A percentile compares a stretch with the other conserved stretches of the same genome.
These are phyloP conservation scores for Pteronotus mesoamericanus DNA, from an alignment of 2,797 vertebrate species.

Conservation along the genomic window DNA sequence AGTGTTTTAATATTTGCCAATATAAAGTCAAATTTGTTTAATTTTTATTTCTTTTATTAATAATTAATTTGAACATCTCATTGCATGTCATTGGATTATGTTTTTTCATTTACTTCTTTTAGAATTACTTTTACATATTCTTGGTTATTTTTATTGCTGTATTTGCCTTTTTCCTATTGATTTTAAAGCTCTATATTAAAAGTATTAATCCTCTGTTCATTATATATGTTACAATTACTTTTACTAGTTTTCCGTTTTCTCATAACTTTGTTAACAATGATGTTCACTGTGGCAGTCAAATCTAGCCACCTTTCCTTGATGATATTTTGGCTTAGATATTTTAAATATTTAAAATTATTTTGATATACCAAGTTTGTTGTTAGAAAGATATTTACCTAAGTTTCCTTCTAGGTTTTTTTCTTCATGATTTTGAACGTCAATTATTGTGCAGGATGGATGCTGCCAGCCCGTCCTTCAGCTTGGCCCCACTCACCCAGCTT, in stretches of 20 bases:
- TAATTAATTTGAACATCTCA: slow-evolving; percentile 3
- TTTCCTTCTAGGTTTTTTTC: not conserved
- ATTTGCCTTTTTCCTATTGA: slow-evolving; percentile 15
- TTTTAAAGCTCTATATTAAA: slow-evolving; percentile 37
- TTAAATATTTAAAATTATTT: slow-evolving; percentile 18
- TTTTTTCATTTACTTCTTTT: slow-evolving; percentile 25
- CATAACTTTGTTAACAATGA: not conserved
- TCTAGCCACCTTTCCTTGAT: not conserved
- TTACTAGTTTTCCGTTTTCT: not conserved
- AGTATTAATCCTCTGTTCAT: not conserved
- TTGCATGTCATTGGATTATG: not conserved
- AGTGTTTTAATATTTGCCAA: slow-evolving; percentile 52
- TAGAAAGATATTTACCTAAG: not conserved
- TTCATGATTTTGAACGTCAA: not conserved
- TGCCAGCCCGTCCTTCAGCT: not conserved
- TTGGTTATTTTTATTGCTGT: not conserved
- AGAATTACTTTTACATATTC: not conserved
- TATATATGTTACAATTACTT: not conserved
- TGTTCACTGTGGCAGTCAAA: not conserved
- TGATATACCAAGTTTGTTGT: not conserved
- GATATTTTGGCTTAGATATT: not conserved
- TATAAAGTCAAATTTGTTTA: slow-evolving; percentile 2
- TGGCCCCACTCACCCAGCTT: not conserved
- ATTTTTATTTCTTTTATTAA: slow-evolving; percentile 36
- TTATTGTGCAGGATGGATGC: not conserved